Evolutionary conservation across 2,888 invertebrate genomes (phyloP).

Genomic region (Lasius fuliginosus): DNA sequence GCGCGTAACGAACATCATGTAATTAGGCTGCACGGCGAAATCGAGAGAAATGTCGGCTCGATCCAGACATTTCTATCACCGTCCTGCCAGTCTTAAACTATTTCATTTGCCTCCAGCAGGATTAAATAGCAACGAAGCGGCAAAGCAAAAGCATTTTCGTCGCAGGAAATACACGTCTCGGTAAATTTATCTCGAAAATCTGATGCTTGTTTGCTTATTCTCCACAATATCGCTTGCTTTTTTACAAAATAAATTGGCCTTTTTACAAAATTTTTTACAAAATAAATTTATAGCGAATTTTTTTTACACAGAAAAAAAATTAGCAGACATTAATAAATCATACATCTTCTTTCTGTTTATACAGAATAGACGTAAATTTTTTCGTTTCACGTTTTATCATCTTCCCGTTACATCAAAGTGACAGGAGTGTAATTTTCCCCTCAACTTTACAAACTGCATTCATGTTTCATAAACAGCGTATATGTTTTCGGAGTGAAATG

Average conservation of each 20-base stretch:
- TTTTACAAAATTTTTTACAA: not conserved
- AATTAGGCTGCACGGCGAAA: conserved; percentile 53
- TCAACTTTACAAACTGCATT: not conserved
- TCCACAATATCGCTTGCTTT: not conserved
- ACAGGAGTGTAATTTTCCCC: not conserved
- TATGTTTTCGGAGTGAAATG: not conserved
- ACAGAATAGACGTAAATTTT: not conserved
- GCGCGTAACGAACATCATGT: conserved; percentile 58
- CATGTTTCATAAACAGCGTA: not conserved
- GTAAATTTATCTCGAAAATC: not conserved
- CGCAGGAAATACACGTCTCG: conserved; percentile 18
- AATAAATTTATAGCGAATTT: not conserved
- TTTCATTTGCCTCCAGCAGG: conserved; percentile 37
- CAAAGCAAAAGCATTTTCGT: conserved; percentile 8
- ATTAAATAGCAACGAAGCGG: conserved; percentile 52
- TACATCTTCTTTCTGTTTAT: not conserved
- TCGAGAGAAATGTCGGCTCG: not conserved
- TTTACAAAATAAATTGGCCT: conserved; percentile 1
- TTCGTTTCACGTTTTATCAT: not conserved
- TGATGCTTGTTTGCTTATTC: not conserved
- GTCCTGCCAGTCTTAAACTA: conserved; percentile 23
- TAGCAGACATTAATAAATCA: not conserved
- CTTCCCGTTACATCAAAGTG: not conserved
- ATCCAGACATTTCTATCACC: conserved; percentile 30
- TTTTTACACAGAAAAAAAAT: not conserved